phyloP scores from a whole-genome alignment of 2,888 invertebrate species.

The Drosophila melanosoma region DNA sequence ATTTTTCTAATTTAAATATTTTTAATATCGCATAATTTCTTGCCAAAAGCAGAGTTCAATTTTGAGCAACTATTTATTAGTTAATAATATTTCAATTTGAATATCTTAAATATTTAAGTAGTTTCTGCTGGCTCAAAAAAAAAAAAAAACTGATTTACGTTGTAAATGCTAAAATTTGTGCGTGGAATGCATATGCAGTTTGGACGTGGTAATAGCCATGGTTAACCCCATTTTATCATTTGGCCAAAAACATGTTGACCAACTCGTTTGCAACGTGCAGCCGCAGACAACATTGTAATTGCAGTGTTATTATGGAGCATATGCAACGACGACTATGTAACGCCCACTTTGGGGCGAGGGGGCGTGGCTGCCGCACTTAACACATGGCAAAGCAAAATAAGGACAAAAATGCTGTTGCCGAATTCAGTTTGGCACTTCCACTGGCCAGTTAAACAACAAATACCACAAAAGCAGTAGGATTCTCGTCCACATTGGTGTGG shows the following conservation, averaged over 20 bases:
- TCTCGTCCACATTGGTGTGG: slow-evolving; percentile 26
- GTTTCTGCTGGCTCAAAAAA: background rate
- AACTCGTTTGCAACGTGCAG: slow-evolving; percentile 70
- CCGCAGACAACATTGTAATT: slow-evolving; percentile 74
- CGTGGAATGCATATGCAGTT: slow-evolving; percentile 19
- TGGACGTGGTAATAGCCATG: slow-evolving; percentile 24
- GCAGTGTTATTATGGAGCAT: slow-evolving; percentile 57
- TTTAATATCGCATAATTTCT: too few species aligned
- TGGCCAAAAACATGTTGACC: slow-evolving; percentile 68
- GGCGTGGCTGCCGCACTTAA: slow-evolving; percentile 58
- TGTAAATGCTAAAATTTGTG: background rate
- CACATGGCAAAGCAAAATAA: slow-evolving; percentile 66
- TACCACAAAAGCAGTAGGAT: slow-evolving; percentile 28
- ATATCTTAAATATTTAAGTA: background rate
- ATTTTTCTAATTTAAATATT: too few species aligned
- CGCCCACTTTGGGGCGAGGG: background rate
- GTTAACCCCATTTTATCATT: slow-evolving; percentile 34
- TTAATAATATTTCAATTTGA: background rate
- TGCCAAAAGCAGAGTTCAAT: background rate
- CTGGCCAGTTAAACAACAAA: slow-evolving; percentile 38
- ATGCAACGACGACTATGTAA: slow-evolving; percentile 13
- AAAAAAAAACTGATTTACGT: background rate
- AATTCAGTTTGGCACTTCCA: slow-evolving; percentile 72
- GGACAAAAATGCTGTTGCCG: slow-evolving; percentile 55
- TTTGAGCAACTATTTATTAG: background rate